These are phyloP conservation scores for Brachyopa scutellaris DNA, from an alignment of 2,888 invertebrate species.

Conservation along the genomic window DNA sequence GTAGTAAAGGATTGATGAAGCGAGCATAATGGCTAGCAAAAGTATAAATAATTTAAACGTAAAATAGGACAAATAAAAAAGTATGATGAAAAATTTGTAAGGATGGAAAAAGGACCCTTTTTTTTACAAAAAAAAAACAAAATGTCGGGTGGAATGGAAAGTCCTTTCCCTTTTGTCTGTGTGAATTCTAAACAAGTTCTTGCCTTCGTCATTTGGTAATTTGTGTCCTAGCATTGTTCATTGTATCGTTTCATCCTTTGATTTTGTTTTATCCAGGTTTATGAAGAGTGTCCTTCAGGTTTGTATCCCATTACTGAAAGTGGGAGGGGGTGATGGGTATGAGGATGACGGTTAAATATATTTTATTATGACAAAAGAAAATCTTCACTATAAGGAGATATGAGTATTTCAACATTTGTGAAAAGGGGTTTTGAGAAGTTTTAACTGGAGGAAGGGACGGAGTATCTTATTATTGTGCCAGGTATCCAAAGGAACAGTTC, in stretches of 20 bases:
- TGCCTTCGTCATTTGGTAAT: conserved; percentile 37
- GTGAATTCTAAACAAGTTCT: conserved; percentile 30
- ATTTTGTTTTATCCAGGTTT: conserved; percentile 25
- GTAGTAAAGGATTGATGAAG: conserved; percentile 69
- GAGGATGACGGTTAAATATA: conserved; percentile 27
- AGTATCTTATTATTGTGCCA: neutral
- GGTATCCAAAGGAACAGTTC: conserved; percentile 1
- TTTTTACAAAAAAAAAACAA: neutral
- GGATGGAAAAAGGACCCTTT: conserved; percentile 22
- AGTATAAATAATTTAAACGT: conserved; percentile 66
- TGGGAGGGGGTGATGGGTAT: neutral
- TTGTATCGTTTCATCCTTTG: conserved; percentile 30
- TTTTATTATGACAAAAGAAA: conserved; percentile 11
- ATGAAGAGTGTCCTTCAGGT: conserved; percentile 11
- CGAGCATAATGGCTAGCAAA: conserved; percentile 55
- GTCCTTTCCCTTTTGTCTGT: conserved; percentile 13
- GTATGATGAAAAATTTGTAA: conserved; percentile 34
- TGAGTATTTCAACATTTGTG: neutral
- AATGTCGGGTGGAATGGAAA: neutral
- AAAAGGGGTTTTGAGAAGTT: neutral
- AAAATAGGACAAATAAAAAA: conserved; percentile 35
- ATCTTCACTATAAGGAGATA: neutral
- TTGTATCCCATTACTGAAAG: neutral
- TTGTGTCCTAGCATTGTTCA: conserved; percentile 22
- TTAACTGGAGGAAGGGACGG: neutral